Base-by-base conservation (phyloP, 1,140 invertebrate species). In the Condylostylus longicornis region DNA sequence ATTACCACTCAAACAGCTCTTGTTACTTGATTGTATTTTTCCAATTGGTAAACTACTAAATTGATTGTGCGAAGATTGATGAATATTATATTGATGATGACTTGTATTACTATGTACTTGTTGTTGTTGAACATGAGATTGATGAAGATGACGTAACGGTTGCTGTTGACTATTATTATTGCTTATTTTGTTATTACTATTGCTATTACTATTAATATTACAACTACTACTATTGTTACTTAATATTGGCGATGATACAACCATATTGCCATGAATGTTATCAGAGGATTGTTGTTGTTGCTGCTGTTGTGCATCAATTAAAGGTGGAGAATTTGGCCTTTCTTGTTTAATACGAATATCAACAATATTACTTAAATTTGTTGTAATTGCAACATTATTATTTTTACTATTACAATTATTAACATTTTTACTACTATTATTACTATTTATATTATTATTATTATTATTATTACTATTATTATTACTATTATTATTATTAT, bases 311-410 rank as follows among this genome's bases (percentile, higher is more conserved):
- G 25, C 8, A 32, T 32, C 14, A 15, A 32, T 15, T 10, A 8
- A 15, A 15, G 14, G 14, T 8, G 30, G 15, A 9, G 18, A 25
- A 36, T n/a, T 40, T 6, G 55, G 47, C 12, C 57, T 44, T 35
- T 61, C 58, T 37, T 58, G 57, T 32, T 61, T 61, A 10, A 61
- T 61, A 36, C 60, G 52, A 23, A 61, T 41, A 18, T 55, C 50
- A 14, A 44, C 25, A 15, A 44, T 44, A 23, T 33, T 38, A 9
- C 44, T n/a, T n/a, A n/a, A n/a, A n/a, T n/a, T 10, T 19, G 9
- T 38, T 18, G 43, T 27, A 15, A 25, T 27, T 13, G 25, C 35
- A 8, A 17, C 21, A 13, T 33, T 12, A 13, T 18, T 14, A n/a
- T n/a, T n/a, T n/a, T n/a, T n/a, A n/a, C n/a, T n/a, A n/a, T n/a